phyloP scores from a whole-genome alignment of 2,888 invertebrate genomes.

The Tridacna gigas region DNA sequence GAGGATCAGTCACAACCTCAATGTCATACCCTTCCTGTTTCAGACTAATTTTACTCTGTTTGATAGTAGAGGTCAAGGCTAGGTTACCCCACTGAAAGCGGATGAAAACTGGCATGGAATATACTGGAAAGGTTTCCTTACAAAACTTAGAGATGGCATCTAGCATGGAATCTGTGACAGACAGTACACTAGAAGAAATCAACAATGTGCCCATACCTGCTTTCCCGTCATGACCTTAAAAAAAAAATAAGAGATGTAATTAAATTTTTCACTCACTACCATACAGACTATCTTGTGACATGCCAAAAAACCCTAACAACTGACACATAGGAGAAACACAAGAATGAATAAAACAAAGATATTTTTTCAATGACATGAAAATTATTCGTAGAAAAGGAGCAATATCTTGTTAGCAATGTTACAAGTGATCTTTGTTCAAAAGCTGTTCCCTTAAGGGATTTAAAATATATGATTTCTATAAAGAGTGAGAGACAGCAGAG shows the following conservation, averaged over 20 bases:
- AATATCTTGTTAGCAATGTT: too few species aligned
- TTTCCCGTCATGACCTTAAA: conserved; percentile 71
- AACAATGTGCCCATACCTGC: conserved; percentile 80
- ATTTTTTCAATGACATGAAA: too few species aligned
- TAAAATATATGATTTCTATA: too few species aligned
- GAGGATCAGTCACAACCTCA: conserved; percentile 30
- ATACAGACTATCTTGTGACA: too few species aligned
- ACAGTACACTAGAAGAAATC: not conserved
- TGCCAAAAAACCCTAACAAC: too few species aligned
- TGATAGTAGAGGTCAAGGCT: conserved; percentile 66
- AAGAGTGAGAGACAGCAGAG: too few species aligned
- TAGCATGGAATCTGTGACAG: not conserved
- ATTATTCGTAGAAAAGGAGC: too few species aligned
- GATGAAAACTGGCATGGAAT: conserved; percentile 73
- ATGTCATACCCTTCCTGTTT: conserved; percentile 63
- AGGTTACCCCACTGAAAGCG: conserved; percentile 55
- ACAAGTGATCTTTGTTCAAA: too few species aligned
- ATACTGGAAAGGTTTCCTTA: conserved; percentile 70
- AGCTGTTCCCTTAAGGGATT: too few species aligned
- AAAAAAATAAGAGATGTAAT: not conserved
- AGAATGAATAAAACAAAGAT: too few species aligned
- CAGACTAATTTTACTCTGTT: conserved; percentile 61
- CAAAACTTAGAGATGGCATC: conserved; percentile 64
- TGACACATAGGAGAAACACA: too few species aligned
- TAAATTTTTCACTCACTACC: too few species aligned